Percentiles rank a stretch among this genome's conserved stretches.
These are phyloP conservation scores for Sussaba pulchella DNA, from an alignment of 2,888 invertebrate genomes.

Conservation along the genomic window DNA sequence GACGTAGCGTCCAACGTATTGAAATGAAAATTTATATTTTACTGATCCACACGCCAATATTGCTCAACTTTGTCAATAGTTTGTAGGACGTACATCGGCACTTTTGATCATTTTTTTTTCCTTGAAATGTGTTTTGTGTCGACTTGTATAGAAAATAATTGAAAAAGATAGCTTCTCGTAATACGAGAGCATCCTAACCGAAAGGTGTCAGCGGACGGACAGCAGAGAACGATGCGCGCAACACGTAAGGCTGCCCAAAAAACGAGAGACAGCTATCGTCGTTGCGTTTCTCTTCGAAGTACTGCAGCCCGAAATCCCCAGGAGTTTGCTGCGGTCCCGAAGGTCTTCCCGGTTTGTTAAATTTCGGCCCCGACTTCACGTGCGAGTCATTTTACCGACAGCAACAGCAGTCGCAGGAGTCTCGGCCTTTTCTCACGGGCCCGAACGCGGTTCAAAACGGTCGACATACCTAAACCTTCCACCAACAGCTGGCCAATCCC, in stretches of 20 bases:
- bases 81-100: not conserved
- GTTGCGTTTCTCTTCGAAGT: conserved; percentile 36
- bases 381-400: conserved; percentile 71
- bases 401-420: conserved; percentile 41
- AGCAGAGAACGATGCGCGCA: conserved; percentile 17
- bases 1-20: too few species aligned
- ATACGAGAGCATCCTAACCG: conserved; percentile 13
- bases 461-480: conserved; percentile 79
- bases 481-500: conserved; percentile 82
- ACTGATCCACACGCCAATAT: not conserved
- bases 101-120: not conserved
- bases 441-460: conserved; percentile 69
- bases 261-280: conserved; percentile 43
- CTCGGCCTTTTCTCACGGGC: conserved; percentile 81
- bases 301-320: conserved; percentile 34
- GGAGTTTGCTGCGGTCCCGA: conserved; percentile 73
- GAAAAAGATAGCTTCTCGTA: not conserved
- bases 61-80: not conserved
- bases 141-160: not conserved
- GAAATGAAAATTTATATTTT: too few species aligned
- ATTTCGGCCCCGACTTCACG: conserved; percentile 71
- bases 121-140: not conserved
- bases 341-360: conserved; percentile 70
- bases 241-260: conserved; percentile 13
- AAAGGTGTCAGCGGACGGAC: conserved; percentile 35